Evolutionary conservation across 2,888 invertebrate genomes (phyloP).

Genomic region (Spilosoma lubricipeda): DNA sequence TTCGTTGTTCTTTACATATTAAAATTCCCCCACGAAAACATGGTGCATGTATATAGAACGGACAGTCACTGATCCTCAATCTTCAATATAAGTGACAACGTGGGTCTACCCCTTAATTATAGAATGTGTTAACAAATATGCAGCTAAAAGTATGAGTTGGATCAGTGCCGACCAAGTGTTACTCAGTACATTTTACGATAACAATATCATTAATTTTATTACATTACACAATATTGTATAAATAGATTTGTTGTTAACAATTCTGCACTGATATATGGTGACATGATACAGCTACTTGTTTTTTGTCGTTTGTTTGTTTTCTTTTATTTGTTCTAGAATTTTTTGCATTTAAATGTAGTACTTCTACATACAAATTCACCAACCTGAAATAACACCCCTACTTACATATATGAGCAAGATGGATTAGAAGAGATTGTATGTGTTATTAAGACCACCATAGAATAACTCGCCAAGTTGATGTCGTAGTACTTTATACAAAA

Average conservation of each 20-base stretch:
- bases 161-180: not conserved
- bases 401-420: not conserved
- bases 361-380: no score
- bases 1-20: not conserved
- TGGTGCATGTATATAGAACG: not conserved
- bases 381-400: not conserved
- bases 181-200: conserved; percentile 1
- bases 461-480: no score
- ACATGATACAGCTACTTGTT: not conserved
- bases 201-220: not conserved
- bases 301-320: not conserved
- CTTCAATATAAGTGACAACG: not conserved
- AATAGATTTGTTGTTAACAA: conserved; percentile 1
- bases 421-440: no score
- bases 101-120: not conserved
- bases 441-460: not conserved
- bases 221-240: not conserved
- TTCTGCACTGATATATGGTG: not conserved
- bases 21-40: not conserved
- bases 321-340: not conserved
- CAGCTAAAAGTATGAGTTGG: conserved; percentile 1
- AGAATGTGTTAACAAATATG: not conserved
- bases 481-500: no score
- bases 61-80: not conserved
- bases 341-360: not conserved